Evolutionary conservation across 2,113 vertebrate species (phyloP).

Genomic region (Pomatorhinus ruficollis): DNA sequence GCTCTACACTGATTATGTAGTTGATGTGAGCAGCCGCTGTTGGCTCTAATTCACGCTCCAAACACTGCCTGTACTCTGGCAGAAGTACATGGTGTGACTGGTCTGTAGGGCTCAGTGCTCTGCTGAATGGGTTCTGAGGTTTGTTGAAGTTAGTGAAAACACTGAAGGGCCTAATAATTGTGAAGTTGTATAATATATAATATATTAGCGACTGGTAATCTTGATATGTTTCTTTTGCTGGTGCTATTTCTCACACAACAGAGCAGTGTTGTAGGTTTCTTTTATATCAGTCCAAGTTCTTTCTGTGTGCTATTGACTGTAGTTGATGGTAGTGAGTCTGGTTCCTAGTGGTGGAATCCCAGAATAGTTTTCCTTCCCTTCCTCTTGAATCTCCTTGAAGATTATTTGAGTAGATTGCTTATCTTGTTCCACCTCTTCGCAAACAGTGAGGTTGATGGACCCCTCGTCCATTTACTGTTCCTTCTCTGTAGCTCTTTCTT

Average conservation of each 20-base stretch:
- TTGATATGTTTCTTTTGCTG: background rate
- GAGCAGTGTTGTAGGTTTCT: background rate
- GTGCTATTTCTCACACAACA: background rate
- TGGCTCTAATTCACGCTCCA: background rate
- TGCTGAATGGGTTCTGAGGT: background rate
- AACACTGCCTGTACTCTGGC: background rate
- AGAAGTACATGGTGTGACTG: background rate
- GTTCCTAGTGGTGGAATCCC: background rate
- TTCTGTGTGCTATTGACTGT: background rate
- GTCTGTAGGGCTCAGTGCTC: background rate
- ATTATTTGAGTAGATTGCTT: background rate
- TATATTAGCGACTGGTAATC: background rate
- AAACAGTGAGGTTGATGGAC: background rate
- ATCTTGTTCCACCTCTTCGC: background rate
- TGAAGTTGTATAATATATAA: background rate
- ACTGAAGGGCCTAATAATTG: background rate
- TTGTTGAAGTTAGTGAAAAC: background rate
- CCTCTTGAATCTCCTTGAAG: background rate
- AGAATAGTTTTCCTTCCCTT: background rate
- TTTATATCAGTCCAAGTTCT: background rate
- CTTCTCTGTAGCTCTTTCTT: background rate
- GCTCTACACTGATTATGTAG: background rate
- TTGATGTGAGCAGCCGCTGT: background rate
- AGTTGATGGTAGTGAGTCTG: background rate
- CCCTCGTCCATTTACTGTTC: accelerated